These are phyloP conservation scores for Cyanoramphus novaezelandiae DNA, from an alignment of 2,113 vertebrate genomes.

Conservation along the genomic window DNA sequence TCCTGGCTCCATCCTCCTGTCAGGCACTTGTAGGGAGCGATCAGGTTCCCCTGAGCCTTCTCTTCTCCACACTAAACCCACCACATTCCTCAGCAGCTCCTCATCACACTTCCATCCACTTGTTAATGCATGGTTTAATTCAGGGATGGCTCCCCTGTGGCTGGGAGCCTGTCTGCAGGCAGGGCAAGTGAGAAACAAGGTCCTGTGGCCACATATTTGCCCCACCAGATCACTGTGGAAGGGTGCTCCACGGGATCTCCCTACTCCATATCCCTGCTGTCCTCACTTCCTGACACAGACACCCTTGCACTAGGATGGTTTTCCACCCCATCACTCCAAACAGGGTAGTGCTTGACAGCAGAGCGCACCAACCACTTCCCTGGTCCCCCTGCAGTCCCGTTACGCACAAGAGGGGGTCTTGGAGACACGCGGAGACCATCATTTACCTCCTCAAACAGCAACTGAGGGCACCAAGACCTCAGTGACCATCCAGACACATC, in stretches of 20 bases:
- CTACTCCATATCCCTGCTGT: not conserved
- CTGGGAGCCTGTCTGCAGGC: not conserved
- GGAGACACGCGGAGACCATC: not conserved
- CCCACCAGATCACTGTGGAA: rapidly evolving
- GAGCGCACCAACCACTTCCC: not conserved
- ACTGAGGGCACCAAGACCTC: not conserved
- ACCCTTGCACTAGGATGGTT: not conserved
- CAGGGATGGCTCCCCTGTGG: not conserved
- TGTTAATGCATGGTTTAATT: not conserved
- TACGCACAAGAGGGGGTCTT: not conserved
- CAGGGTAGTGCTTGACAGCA: not conserved
- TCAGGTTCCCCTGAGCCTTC: not conserved
- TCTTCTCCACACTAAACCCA: not conserved
- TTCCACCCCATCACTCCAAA: not conserved
- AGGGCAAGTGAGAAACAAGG: not conserved
- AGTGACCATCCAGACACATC: not conserved
- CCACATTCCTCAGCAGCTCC: not conserved
- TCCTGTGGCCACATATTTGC: rapidly evolving
- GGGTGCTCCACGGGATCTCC: not conserved
- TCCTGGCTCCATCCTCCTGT: not conserved
- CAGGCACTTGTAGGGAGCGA: not conserved
- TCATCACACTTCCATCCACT: not conserved
- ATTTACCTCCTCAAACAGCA: not conserved
- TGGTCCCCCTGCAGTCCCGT: not conserved
- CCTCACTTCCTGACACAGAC: not conserved